These are phyloP conservation scores for Acrossocheilus wenchowensis DNA, from an alignment of 2,797 vertebrate genomes.

Conservation along the genomic window DNA sequence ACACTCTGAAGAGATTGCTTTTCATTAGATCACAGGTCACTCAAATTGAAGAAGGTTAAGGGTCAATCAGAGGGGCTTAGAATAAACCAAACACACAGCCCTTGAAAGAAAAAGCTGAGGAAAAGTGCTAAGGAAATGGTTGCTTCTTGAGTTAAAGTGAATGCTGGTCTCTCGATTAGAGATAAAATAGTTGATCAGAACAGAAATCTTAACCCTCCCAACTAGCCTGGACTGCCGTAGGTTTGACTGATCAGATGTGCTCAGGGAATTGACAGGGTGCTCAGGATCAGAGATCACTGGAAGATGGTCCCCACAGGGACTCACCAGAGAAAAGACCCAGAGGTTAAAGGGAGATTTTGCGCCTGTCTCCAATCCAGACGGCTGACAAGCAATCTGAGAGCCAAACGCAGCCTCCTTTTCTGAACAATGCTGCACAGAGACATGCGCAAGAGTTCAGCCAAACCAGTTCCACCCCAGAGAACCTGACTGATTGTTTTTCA, in stretches of 20 bases:
- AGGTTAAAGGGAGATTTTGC: conserved; percentile 29
- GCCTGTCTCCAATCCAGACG: conserved; percentile 52
- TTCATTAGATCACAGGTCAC: conserved; percentile 54
- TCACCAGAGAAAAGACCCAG: conserved; percentile 39
- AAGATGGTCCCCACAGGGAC: conserved; percentile 28
- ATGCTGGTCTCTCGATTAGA: background rate
- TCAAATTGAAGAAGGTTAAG: conserved; percentile 58
- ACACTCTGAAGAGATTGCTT: conserved; percentile 45
- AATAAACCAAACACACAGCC: conserved; percentile 52
- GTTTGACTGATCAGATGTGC: conserved; percentile 46
- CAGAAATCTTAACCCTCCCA: background rate
- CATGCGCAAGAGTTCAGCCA: conserved; percentile 60
- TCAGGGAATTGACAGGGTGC: conserved; percentile 17
- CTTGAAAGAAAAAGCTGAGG: background rate
- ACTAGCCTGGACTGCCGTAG: background rate
- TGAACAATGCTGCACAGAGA: conserved; percentile 51
- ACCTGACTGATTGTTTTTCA: conserved; percentile 55
- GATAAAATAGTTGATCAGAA: background rate
- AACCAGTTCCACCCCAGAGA: conserved; percentile 52
- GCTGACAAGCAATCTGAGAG: conserved; percentile 53
- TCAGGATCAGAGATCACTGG: conserved; percentile 22
- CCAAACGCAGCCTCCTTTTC: conserved; percentile 49
- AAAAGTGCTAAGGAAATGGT: background rate
- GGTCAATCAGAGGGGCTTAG: conserved; percentile 49
- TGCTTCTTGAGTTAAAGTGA: background rate